phyloP scores from a whole-genome alignment of 2,888 invertebrate species.

The Conchocele bisecta region DNA sequence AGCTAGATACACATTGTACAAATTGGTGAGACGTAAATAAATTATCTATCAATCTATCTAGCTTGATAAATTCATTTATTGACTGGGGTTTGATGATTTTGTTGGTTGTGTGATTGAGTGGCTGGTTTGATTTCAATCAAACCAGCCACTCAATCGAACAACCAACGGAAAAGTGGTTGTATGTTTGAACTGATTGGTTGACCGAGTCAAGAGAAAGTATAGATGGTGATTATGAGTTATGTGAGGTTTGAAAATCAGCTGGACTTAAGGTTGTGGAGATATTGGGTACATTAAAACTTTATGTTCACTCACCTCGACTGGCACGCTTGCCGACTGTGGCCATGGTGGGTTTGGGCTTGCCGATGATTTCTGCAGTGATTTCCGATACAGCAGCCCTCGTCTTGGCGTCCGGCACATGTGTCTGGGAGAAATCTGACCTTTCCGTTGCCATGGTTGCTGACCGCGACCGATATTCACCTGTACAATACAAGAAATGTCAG shows the following conservation, averaged over 20 bases:
- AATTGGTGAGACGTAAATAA: too few relatives aligned
- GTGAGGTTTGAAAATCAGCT: background rate
- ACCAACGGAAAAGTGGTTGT: too few relatives aligned
- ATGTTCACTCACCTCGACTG: conserved; percentile 70
- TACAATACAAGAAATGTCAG: conserved; percentile 1
- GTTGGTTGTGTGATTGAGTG: too few relatives aligned
- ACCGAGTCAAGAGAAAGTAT: too few relatives aligned
- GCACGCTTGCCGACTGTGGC: conserved; percentile 70
- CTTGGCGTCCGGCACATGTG: conserved; percentile 61
- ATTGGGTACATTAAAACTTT: background rate
- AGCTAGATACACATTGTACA: too few relatives aligned
- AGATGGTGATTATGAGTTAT: too few relatives aligned
- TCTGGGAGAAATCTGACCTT: conserved; percentile 72
- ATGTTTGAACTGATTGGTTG: too few relatives aligned
- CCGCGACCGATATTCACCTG: conserved; percentile 73
- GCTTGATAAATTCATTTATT: too few relatives aligned
- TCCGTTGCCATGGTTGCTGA: conserved; percentile 77
- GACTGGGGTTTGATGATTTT: too few relatives aligned
- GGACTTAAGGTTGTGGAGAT: background rate
- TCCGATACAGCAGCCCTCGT: conserved; percentile 66
- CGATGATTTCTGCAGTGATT: conserved; percentile 75
- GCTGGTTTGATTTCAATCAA: too few relatives aligned
- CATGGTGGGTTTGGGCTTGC: conserved; percentile 66
- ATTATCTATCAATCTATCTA: too few relatives aligned
- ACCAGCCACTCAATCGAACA: too few relatives aligned